Percentiles rank a stretch among this genome's conserved stretches.
phyloP scores from a whole-genome alignment of 2,797 vertebrate genomes.

The Catamblyrhynchus diadema region DNA sequence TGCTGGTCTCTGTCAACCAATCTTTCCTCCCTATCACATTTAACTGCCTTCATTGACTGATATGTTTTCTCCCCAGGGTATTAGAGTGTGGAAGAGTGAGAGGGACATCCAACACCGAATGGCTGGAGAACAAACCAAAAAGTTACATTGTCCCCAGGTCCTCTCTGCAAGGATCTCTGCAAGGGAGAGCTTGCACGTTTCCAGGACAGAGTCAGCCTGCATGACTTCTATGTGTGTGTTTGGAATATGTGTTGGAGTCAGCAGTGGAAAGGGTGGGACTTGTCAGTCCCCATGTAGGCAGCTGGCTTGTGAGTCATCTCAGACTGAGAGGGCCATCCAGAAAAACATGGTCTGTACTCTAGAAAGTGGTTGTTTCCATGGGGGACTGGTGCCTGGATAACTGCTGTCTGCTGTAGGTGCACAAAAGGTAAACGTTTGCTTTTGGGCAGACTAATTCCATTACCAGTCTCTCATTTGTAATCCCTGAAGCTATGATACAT shows the following conservation, averaged over 20 bases:
- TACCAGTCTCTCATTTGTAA: background rate
- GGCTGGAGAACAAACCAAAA: background rate
- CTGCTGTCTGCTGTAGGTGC: background rate
- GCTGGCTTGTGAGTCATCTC: background rate
- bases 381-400: background rate
- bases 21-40: background rate
- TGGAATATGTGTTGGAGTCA: background rate
- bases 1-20: background rate
- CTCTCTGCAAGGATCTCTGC: background rate
- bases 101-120: background rate
- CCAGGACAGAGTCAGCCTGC: background rate
- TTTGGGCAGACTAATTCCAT: background rate
- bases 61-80: background rate
- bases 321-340: background rate
- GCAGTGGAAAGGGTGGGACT: background rate
- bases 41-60: background rate
- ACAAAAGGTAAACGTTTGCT: background rate
- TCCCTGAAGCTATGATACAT: background rate
- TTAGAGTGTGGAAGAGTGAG: background rate
- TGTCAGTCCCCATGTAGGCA: background rate
- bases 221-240: background rate
- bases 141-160: rapidly evolving
- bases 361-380: background rate
- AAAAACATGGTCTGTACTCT: background rate
- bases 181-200: background rate